phyloP scores from a whole-genome alignment of 2,888 invertebrate genomes.

The Lepeophtheirus nordmannii region DNA sequence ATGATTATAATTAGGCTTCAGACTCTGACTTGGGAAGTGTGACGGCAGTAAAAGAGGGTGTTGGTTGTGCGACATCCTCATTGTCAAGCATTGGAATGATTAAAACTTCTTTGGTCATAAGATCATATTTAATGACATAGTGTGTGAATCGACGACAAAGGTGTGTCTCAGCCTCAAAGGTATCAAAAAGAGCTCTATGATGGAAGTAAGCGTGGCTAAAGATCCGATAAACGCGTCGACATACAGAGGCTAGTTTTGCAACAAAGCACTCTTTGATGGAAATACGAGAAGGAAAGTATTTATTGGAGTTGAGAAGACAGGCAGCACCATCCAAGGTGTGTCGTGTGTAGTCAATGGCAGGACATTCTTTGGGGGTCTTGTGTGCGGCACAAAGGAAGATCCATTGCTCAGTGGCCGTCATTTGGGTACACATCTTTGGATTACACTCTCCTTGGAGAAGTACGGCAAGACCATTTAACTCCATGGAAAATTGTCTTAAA shows the following conservation, averaged over 20 bases:
- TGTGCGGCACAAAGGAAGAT: constrained; percentile 99
- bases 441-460: constrained; percentile 88
- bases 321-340: constrained; percentile 98
- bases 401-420: constrained; percentile 99
- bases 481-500: constrained; percentile 97
- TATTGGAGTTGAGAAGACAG: constrained; percentile 93
- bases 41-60: no score
- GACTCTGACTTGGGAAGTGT: no score
- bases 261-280: constrained; percentile 66
- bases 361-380: constrained; percentile 99
- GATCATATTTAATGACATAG: constrained; percentile 93
- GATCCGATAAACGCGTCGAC: constrained; percentile 93
- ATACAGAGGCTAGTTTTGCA: constrained; percentile 93
- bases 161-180: constrained; percentile 87
- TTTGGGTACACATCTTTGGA: constrained; percentile 92
- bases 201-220: constrained; percentile 99
- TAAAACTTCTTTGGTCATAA: constrained; percentile 97
- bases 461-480: constrained; percentile 93
- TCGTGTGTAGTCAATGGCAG: constrained; percentile 96
- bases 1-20: no score
- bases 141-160: constrained; percentile 86
- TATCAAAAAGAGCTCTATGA: constrained; percentile 87
- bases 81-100: constrained; percentile 83
- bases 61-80: not conserved
- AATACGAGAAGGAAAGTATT: constrained; percentile 94